phyloP scores from a whole-genome alignment of 2,113 vertebrate species.

The Potamarius usumacintae region DNA sequence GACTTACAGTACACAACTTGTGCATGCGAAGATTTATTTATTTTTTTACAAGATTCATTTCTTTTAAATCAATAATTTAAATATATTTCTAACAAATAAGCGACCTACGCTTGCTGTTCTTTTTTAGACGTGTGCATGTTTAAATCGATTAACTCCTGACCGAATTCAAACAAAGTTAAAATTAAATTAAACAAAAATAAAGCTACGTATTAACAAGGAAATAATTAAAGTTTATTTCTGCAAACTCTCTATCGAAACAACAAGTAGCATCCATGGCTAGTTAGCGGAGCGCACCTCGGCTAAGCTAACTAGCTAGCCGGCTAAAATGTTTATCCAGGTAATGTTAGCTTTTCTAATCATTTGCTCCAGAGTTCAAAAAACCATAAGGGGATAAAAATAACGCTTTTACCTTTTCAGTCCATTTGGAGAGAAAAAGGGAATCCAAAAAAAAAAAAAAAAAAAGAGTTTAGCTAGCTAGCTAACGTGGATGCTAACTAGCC shows the following conservation, averaged over 20 bases:
- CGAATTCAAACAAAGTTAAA: neutral
- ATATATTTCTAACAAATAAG: neutral
- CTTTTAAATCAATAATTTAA: neutral
- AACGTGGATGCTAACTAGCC: conserved; percentile 28
- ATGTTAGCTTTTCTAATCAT: neutral
- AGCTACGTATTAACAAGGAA: no score
- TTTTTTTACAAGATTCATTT: neutral
- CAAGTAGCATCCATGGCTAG: conserved; percentile 11
- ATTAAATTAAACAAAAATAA: neutral
- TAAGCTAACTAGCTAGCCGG: conserved; percentile 7
- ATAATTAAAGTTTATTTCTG: neutral
- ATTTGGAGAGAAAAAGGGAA: neutral
- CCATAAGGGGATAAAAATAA: neutral
- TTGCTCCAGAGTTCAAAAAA: neutral
- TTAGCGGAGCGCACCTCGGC: neutral
- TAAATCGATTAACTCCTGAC: neutral
- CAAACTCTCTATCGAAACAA: conserved; percentile 5
- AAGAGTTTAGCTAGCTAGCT: conserved; percentile 4
- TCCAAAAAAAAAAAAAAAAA: no score
- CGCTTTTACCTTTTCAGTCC: conserved; percentile 22
- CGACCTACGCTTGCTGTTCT: neutral
- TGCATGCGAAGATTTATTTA: neutral
- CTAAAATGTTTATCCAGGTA: neutral
- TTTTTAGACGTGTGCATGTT: neutral
- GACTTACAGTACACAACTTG: neutral